Evolutionary conservation across 2,797 vertebrate genomes (phyloP).

Genomic region (Natrix natrix): DNA sequence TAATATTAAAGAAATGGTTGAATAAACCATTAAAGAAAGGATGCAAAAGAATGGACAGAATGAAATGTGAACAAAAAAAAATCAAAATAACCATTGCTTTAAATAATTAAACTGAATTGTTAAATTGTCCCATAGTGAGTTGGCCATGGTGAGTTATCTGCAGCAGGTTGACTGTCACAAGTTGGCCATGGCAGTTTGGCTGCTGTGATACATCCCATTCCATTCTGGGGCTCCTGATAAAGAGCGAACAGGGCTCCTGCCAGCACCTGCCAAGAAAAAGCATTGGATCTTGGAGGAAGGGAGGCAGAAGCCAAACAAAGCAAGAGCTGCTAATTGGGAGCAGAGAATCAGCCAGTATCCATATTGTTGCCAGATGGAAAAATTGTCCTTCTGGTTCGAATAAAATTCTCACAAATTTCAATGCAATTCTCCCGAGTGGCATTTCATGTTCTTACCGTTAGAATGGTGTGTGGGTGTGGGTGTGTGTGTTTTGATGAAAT

Average conservation of each 20-base stretch:
- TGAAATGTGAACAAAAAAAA: no score
- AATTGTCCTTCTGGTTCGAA: neutral
- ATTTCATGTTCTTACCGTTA: neutral
- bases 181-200: neutral
- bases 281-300: neutral
- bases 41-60: neutral
- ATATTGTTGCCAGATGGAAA: neutral
- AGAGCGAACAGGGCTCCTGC: neutral
- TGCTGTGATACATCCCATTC: neutral
- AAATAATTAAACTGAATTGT: neutral
- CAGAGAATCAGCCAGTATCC: neutral
- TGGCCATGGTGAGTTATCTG: no score
- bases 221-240: neutral
- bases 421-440: neutral
- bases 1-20: neutral
- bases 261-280: neutral
- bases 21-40: neutral
- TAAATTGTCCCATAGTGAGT: neutral
- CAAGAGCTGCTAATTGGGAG: neutral
- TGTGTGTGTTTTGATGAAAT: neutral
- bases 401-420: neutral
- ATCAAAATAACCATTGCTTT: no score
- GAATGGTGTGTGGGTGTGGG: no score
- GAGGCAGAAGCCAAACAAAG: neutral
- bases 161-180: no score